Conservation (phyloP, 2,888 invertebrate species). For the Pharmacophagus antenor region DNA sequence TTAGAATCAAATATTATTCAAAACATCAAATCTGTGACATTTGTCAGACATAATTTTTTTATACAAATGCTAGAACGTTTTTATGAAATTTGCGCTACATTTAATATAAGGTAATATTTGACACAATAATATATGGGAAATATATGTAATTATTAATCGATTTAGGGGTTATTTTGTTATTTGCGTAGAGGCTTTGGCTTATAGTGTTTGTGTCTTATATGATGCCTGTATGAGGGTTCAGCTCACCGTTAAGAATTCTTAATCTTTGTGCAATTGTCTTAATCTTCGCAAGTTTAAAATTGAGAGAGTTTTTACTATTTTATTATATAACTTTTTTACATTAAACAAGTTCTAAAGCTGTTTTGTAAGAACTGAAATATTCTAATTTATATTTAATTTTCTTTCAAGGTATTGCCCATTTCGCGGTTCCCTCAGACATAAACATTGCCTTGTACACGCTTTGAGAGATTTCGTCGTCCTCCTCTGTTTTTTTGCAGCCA, state of each 20-base stretch:
- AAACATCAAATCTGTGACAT: background rate
- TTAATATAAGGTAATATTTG: constrained; percentile 17
- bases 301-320: too few species aligned
- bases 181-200: too few species aligned
- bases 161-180: too few species aligned
- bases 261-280: too few species aligned
- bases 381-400: background rate
- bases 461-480: constrained; percentile 12
- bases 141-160: background rate
- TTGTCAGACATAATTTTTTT: constrained; percentile 1
- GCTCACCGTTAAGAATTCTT: too few species aligned
- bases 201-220: too few species aligned
- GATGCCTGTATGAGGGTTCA: too few species aligned
- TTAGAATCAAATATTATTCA: constrained; percentile 1
- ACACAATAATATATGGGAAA: background rate
- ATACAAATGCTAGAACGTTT: constrained; percentile 1
- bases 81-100: constrained; percentile 18
- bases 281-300: too few species aligned
- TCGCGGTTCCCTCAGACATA: constrained; percentile 8
- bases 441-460: background rate
- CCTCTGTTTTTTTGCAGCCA: constrained; percentile 18
- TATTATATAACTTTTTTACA: too few species aligned
- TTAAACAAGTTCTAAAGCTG: too few species aligned
- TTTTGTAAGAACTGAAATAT: background rate
- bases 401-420: constrained; percentile 15